Evolutionary conservation across 1,140 invertebrate genomes (phyloP).

Genomic region (Chlorops oryzae): DNA sequence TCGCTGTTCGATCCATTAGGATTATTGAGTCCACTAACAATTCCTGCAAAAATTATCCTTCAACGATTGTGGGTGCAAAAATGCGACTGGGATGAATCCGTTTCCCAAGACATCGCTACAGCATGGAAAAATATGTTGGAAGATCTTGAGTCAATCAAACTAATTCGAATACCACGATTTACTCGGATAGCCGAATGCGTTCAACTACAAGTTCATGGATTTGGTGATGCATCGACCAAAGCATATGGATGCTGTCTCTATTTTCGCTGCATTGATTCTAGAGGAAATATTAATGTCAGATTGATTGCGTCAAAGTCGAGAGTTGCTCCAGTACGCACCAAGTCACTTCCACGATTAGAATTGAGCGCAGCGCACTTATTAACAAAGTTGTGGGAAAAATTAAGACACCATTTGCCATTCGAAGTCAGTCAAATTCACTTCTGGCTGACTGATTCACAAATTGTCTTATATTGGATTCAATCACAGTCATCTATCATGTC

Average conservation of each 20-base stretch:
- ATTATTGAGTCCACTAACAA: constrained; percentile 3
- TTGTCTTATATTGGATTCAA: constrained; percentile 21
- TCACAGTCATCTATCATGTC: constrained; percentile 6
- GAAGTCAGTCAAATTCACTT: too few relatives aligned
- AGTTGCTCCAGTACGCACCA: too few relatives aligned
- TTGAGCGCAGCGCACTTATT: too few relatives aligned
- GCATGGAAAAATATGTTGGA: not conserved
- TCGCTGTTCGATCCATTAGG: constrained; percentile 8
- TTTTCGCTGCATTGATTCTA: too few relatives aligned
- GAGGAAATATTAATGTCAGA: too few relatives aligned
- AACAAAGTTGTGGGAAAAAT: too few relatives aligned
- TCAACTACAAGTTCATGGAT: constrained; percentile 3
- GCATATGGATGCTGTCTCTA: constrained; percentile 7
- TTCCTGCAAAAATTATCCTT: constrained; percentile 7
- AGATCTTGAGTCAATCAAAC: not conserved
- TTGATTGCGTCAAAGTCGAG: too few relatives aligned
- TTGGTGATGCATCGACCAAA: constrained; percentile 5
- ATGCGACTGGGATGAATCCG: constrained; percentile 3
- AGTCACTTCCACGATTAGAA: too few relatives aligned
- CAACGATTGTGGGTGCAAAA: constrained; percentile 8
- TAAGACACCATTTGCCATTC: too few relatives aligned
- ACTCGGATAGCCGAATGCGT: too few relatives aligned
- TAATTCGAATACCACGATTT: not conserved
- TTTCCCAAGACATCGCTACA: not conserved
- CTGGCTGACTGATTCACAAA: too few relatives aligned